Percentiles rank a stretch among this genome's conserved stretches.
phyloP scores from a whole-genome alignment of 92 coral and sea anemone species.

The Zoanthus solanderi region DNA sequence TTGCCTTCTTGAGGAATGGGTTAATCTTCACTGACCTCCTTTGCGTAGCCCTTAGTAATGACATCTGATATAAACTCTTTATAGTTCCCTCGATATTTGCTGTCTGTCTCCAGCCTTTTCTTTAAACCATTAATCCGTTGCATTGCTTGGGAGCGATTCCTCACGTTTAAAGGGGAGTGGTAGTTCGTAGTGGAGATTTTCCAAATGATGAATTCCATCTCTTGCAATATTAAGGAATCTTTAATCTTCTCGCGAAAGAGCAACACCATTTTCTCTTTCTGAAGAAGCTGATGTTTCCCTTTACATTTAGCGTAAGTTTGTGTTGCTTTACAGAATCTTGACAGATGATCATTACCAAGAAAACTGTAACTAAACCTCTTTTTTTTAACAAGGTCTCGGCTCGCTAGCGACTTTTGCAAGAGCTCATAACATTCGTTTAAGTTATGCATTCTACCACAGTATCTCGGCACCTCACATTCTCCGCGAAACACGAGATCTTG shows the following conservation, averaged over 20 bases:
- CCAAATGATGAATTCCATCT: slow-evolving; percentile 54
- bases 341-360: slow-evolving; percentile 57
- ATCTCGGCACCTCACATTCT: neutral
- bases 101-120: slow-evolving; percentile 28
- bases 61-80: slow-evolving; percentile 51
- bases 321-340: slow-evolving; percentile 62
- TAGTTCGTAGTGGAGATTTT: slow-evolving; percentile 55
- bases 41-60: slow-evolving; percentile 50
- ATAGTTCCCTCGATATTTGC: slow-evolving; percentile 32
- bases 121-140: slow-evolving; percentile 51
- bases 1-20: slow-evolving; percentile 22
- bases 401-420: slow-evolving; percentile 52
- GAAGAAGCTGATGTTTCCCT: slow-evolving; percentile 73
- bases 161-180: slow-evolving; percentile 55
- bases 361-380: slow-evolving; percentile 47
- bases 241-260: slow-evolving; percentile 55
- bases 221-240: slow-evolving; percentile 57
- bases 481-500: slow-evolving; percentile 43
- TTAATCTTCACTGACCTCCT: slow-evolving; percentile 25
- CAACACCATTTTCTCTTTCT: slow-evolving; percentile 56
- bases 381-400: slow-evolving; percentile 63
- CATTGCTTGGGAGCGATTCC: slow-evolving; percentile 52
- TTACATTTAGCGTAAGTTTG: slow-evolving; percentile 57
- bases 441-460: slow-evolving; percentile 63
- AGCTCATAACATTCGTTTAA: slow-evolving; percentile 76